A percentile compares a stretch with the other conserved stretches of the same genome.
phyloP scores from a whole-genome alignment of 2,888 invertebrate species.

The Ichneumoninae sp. region DNA sequence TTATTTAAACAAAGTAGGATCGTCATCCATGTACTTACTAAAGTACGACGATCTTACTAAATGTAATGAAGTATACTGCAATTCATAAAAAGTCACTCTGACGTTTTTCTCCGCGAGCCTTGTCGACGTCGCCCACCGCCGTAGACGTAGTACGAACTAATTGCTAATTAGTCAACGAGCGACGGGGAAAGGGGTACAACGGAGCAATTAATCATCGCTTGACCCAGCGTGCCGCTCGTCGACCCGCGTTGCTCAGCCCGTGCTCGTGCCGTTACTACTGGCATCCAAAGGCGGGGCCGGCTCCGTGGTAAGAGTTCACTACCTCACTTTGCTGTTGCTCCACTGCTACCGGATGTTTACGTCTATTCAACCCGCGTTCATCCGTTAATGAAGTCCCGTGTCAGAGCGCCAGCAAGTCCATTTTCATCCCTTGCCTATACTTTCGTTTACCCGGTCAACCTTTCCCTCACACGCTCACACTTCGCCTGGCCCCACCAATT shows the following conservation, averaged over 20 bases:
- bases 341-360: slow-evolving; percentile 73
- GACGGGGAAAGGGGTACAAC: slow-evolving; percentile 50
- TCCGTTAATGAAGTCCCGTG: slow-evolving; percentile 83
- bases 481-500: not conserved
- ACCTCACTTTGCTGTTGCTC: slow-evolving; percentile 42
- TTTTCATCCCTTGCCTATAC: slow-evolving; percentile 70
- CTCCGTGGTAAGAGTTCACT: slow-evolving; percentile 37
- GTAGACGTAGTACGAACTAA: slow-evolving; percentile 70
- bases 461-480: slow-evolving; percentile 12
- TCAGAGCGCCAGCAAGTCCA: slow-evolving; percentile 77
- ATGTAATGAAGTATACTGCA: slow-evolving; percentile 36
- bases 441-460: slow-evolving; percentile 14
- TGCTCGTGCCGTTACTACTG: slow-evolving; percentile 55
- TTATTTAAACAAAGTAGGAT: slow-evolving; percentile 27
- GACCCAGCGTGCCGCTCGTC: slow-evolving; percentile 67
- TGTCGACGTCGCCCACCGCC: slow-evolving; percentile 42
- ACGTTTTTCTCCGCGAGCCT: slow-evolving; percentile 17
- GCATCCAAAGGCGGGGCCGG: slow-evolving; percentile 51
- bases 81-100: slow-evolving; percentile 49
- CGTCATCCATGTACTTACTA: not conserved
- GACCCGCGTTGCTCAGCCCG: slow-evolving; percentile 25
- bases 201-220: slow-evolving; percentile 79
- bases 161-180: slow-evolving; percentile 77
- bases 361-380: slow-evolving; percentile 77
- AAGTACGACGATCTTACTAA: not conserved